Evolutionary conservation across 1,140 invertebrate genomes (phyloP), one percentile per base, ranked within the genome.

Genomic region (Tetranychus urticae): DNA sequence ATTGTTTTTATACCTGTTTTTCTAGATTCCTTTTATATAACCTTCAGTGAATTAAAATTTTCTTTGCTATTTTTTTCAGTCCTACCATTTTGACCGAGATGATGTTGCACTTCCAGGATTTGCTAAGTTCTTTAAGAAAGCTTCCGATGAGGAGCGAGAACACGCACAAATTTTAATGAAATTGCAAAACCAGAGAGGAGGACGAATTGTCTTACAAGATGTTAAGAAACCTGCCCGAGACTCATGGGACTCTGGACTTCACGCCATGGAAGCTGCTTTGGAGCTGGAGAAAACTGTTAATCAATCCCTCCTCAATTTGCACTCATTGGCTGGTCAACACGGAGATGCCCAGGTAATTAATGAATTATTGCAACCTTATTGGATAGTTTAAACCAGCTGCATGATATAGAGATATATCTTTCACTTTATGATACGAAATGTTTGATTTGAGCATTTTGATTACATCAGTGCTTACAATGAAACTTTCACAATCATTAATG

Each of bases 111-210:
- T 82, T 36, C 71, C 71, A 33, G 79, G 79, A 36, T 74, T 80
- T 46, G 55, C 69, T 58, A 78, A 78, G 63, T 81, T 71, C 66
- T 82, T 81, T 72, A 74, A 75, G 64, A 71, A 79, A 31, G 67
- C 69, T 4, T 77, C 77, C 39, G 72, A 79, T 59, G 81, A 82
- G 66, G 81, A 83, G 63, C 70, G 77, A 39, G 77, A 78, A 63
- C 81, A 83, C 67, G 80, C 78, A 23, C 70, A 78, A 68, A 80
- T 76, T 63, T 69, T 82, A 10, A 82, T 82, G 74, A 76, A 78
- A 62, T 81, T 79, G 64, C 77, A 79, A 67, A 80, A 80, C 66
- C 69, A 72, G 58, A 69, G 80, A 42, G 80, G 81, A 42, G 80
- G 67, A 7, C 42, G 65, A 42, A 65, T 68, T 50, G 58, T 65